Conservation (phyloP, 2,113 vertebrate genomes). For the Potamarius usumacintae region DNA sequence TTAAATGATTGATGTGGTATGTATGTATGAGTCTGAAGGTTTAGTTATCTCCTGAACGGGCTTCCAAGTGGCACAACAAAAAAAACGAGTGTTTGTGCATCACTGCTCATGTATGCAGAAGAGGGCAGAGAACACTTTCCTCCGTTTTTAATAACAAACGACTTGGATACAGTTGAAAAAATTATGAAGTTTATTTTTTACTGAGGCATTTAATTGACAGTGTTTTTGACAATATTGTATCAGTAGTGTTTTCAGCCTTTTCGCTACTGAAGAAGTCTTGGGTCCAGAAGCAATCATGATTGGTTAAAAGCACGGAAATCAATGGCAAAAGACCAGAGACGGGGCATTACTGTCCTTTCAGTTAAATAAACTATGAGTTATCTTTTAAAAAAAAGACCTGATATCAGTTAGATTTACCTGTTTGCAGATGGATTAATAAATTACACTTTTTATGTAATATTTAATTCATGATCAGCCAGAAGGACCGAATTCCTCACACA, state of each 20-base stretch:
- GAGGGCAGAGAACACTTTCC: neutral
- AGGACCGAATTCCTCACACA: neutral
- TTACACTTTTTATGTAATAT: neutral
- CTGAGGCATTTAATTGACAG: neutral
- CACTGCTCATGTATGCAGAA: neutral
- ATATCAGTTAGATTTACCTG: neutral
- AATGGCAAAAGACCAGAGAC: neutral
- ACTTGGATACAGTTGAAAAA: neutral
- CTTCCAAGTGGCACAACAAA: neutral
- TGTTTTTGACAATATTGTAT: neutral
- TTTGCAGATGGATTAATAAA: neutral
- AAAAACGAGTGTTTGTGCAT: too few relatives aligned
- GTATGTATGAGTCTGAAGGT: neutral
- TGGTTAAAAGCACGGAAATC: neutral
- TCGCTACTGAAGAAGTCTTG: neutral
- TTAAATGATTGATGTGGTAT: neutral
- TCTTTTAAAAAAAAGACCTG: neutral
- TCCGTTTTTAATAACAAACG: neutral
- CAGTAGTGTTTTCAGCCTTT: neutral
- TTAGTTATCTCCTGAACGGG: neutral
- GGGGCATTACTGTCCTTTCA: neutral
- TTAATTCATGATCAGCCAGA: neutral
- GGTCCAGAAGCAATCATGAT: neutral
- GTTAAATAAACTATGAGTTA: neutral
- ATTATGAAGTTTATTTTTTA: too few relatives aligned